These are phyloP conservation scores for Cheilosia variabilis DNA, from an alignment of 2,888 invertebrate species.

Conservation along the genomic window DNA sequence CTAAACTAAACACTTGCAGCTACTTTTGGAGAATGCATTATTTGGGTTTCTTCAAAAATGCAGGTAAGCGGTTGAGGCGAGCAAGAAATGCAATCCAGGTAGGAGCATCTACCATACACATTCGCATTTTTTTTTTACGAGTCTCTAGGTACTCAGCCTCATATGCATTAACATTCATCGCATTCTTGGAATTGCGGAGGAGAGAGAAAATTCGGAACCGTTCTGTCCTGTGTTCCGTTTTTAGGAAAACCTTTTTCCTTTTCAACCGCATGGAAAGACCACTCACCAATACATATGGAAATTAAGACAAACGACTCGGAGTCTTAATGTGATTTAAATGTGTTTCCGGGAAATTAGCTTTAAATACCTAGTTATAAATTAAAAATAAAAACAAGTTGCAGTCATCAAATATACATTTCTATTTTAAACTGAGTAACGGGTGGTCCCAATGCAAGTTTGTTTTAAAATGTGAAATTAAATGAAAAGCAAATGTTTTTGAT, in stretches of 20 bases:
- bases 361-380: background rate
- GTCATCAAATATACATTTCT: background rate
- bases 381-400: background rate
- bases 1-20: slow-evolving; percentile 8
- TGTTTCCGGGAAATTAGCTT: background rate
- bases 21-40: background rate
- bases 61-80: background rate
- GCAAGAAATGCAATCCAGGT: background rate
- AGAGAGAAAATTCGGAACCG: too few relatives aligned
- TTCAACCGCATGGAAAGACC: background rate
- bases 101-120: too few relatives aligned
- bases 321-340: background rate
- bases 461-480: too few relatives aligned
- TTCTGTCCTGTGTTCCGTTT: too few relatives aligned
- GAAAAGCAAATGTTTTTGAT: too few relatives aligned
- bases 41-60: background rate
- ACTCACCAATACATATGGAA: background rate
- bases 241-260: too few relatives aligned
- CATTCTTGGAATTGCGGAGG: too few relatives aligned
- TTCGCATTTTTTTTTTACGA: too few relatives aligned
- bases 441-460: too few relatives aligned
- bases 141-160: too few relatives aligned
- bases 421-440: too few relatives aligned
- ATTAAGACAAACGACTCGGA: background rate
- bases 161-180: too few relatives aligned